These are phyloP conservation scores for Etia nguti DNA, from an alignment of 2,113 vertebrate genomes.

Conservation along the genomic window DNA sequence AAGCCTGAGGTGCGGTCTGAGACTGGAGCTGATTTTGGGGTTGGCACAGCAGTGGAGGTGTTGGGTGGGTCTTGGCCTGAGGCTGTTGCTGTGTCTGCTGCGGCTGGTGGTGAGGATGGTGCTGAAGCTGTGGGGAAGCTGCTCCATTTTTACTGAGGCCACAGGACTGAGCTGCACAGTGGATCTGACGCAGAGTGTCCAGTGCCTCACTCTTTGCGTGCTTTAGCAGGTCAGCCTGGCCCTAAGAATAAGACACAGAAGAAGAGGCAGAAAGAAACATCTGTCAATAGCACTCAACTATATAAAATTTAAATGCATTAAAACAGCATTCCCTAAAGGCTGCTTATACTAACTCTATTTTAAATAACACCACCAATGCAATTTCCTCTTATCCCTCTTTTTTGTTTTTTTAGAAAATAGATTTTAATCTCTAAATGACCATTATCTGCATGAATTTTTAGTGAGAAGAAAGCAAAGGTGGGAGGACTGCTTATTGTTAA, in stretches of 20 bases:
- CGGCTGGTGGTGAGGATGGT: slow-evolving; percentile 39
- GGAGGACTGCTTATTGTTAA: not conserved
- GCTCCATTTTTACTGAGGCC: slow-evolving; percentile 83
- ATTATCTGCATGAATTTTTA: not conserved
- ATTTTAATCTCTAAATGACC: not conserved
- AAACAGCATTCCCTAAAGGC: not conserved
- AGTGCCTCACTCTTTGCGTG: slow-evolving; percentile 84
- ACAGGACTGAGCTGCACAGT: slow-evolving; percentile 86
- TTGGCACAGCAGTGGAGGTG: not conserved
- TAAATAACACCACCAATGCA: not conserved
- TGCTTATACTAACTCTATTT: not conserved
- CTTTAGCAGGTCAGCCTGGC: slow-evolving; percentile 88
- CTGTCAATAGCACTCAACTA: not conserved
- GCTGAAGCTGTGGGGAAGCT: slow-evolving; percentile 63
- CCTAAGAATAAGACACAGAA: slow-evolving; percentile 53
- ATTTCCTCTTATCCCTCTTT: not conserved
- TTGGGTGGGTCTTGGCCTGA: slow-evolving; percentile 15
- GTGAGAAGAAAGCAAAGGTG: not conserved
- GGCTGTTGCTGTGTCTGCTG: slow-evolving; percentile 29
- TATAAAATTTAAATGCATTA: not conserved
- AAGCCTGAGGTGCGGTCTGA: slow-evolving; percentile 31
- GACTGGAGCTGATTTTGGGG: slow-evolving; percentile 9
- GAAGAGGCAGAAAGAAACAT: not conserved
- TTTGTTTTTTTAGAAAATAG: not conserved
- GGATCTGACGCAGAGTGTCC: slow-evolving; percentile 88